These are phyloP conservation scores for Stenolophus ochropezus DNA, from an alignment of 2,888 invertebrate genomes.

Conservation along the genomic window DNA sequence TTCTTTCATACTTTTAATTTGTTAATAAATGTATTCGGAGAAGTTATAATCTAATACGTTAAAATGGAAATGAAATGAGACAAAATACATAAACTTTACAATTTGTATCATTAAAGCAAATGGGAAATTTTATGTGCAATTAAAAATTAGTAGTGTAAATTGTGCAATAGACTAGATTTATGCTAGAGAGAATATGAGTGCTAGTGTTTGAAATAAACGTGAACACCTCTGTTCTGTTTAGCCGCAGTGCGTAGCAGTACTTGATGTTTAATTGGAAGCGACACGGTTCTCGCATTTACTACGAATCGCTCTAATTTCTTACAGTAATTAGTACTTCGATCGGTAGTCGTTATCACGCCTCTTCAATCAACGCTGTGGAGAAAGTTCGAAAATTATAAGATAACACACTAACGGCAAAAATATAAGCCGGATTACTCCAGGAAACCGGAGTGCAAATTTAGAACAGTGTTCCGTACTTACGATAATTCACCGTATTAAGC, in stretches of 20 bases:
- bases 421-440: background rate
- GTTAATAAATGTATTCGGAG: background rate
- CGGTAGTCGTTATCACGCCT: slow-evolving; percentile 19
- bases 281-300: slow-evolving; percentile 45
- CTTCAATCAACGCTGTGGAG: background rate
- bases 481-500: no score
- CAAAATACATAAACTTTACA: background rate
- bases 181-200: slow-evolving; percentile 4
- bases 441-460: background rate
- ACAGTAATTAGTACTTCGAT: slow-evolving; percentile 29
- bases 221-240: slow-evolving; percentile 12
- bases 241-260: slow-evolving; percentile 28
- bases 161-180: background rate
- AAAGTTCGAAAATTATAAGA: background rate
- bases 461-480: no score
- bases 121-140: background rate
- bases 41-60: background rate
- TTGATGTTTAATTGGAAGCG: slow-evolving; percentile 32
- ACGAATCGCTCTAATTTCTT: slow-evolving; percentile 33
- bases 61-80: background rate
- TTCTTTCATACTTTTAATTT: no score
- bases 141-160: slow-evolving; percentile 23
- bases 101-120: background rate
- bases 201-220: slow-evolving; percentile 10
- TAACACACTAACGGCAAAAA: background rate